These are phyloP conservation scores for Salpingus planirostris DNA, from an alignment of 2,888 invertebrate genomes.

Conservation along the genomic window DNA sequence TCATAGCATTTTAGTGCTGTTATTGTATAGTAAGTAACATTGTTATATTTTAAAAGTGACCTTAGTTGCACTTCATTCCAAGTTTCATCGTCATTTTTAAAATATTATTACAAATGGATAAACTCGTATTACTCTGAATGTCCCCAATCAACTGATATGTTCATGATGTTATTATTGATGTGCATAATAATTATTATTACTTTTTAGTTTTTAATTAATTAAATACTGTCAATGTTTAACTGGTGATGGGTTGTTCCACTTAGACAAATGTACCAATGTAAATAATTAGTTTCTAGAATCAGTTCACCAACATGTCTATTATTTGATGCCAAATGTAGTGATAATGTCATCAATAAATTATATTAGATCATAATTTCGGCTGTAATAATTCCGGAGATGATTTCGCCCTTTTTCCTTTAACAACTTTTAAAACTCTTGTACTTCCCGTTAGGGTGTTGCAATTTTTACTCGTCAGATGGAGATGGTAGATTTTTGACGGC, in stretches of 20 bases:
- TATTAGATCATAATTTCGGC: no score
- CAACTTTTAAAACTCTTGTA: no score
- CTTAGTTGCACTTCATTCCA: conserved; percentile 18
- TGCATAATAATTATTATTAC: neutral
- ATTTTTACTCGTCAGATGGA: no score
- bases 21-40: conserved; percentile 25
- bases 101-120: conserved; percentile 6
- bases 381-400: neutral
- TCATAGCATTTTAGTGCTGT: conserved; percentile 20
- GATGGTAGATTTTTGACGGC: no score
- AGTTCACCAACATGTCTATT: conserved; percentile 6
- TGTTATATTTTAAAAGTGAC: conserved; percentile 25
- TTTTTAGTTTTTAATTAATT: no score
- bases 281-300: conserved; percentile 2
- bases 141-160: no score
- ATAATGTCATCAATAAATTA: conserved; percentile 7
- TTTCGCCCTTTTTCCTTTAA: no score
- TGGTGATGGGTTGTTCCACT: conserved; percentile 19
- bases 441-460: no score
- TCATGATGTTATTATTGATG: no score
- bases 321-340: conserved; percentile 12
- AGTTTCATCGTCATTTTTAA: conserved; percentile 13
- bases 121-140: no score
- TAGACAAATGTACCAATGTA: conserved; percentile 11
- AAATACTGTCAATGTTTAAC: conserved; percentile 3